Base-by-base conservation (phyloP, 2,888 invertebrate species). In the Cremastobaeus sp. region DNA sequence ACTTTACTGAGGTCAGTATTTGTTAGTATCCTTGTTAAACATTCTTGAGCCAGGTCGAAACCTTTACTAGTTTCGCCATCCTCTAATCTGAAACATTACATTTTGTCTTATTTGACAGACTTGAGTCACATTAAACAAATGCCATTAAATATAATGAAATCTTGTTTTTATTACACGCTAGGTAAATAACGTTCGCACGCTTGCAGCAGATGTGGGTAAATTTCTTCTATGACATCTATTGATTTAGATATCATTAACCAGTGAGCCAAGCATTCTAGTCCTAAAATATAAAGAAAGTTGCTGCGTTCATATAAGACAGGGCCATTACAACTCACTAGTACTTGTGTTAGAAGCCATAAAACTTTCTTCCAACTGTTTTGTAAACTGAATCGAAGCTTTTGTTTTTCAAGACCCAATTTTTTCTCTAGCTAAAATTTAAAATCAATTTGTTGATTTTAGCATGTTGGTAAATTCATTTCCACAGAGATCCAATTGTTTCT, bases 41-140 rank as follows among this genome's bases (percentile, higher is more conserved):
- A 86, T 48, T 87, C 87, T 59, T 84, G 82, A 1, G 81, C 79
- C 1, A 82, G 50, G 15, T 85, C 84, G 82, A 86, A 87, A 2
- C 79, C 82, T 39, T 71, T 78, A 3, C 37, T 55, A 52, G 66
- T 76, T 3, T 82, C 81, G 0, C 79, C 78, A 1, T 84, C 80
- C n/a, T 78, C 78, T 28, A 82, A 79, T 59, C 85, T 86, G 3
- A 17, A 18, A 32, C 34, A 20, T 50, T 34, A 15, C 34, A 32
- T 6, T 32, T 32, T 4, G 8, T 25, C 5, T 25, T 25, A 4
- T 4, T 25, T 25, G 25, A n/a, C n/a, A n/a, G n/a, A n/a, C n/a
- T 25, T 25, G 4, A 25, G 8, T 25, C 25, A 6, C 4, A 6
- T 25, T 6, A 6, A 25, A 4, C 25, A 8, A 25, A 25, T 6